phyloP scores from a whole-genome alignment of 2,797 vertebrate genomes.

The Spinus olivaceus region DNA sequence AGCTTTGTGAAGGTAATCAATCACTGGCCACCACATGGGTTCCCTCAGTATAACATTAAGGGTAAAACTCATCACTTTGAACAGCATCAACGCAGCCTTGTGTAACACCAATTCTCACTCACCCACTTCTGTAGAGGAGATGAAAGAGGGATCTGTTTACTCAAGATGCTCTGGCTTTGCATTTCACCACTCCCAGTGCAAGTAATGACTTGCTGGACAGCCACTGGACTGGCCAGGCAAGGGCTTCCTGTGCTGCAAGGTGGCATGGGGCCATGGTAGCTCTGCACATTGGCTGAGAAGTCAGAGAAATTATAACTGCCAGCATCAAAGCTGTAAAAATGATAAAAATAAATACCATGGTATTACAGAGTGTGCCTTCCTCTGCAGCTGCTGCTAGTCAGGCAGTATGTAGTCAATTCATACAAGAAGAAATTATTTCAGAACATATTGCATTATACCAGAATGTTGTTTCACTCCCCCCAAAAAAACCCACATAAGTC shows the following conservation, averaged over 20 bases:
- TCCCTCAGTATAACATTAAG: slow-evolving; percentile 44
- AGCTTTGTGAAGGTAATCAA: slow-evolving; percentile 59
- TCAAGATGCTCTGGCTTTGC: neutral
- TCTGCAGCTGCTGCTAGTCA: neutral
- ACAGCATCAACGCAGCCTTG: slow-evolving; percentile 17
- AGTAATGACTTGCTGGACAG: slow-evolving; percentile 26
- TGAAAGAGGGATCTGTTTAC: slow-evolving; percentile 34
- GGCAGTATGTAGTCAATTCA: neutral
- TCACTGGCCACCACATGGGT: slow-evolving; percentile 38
- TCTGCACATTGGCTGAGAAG: neutral
- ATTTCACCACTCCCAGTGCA: neutral
- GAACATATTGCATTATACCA: neutral
- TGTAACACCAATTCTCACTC: slow-evolving; percentile 53
- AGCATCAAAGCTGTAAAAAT: neutral
- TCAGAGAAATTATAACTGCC: neutral
- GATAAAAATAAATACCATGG: neutral
- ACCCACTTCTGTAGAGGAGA: slow-evolving; percentile 16
- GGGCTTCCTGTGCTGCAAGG: neutral
- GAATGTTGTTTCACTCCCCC: neutral
- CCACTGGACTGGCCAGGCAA: neutral
- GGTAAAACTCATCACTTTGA: slow-evolving; percentile 50
- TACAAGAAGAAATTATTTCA: neutral
- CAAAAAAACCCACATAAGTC: rapidly evolving
- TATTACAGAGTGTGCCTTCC: neutral
- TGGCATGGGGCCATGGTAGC: neutral